Conservation (phyloP, 1,140 invertebrate species). For the Manduca sexta region DNA sequence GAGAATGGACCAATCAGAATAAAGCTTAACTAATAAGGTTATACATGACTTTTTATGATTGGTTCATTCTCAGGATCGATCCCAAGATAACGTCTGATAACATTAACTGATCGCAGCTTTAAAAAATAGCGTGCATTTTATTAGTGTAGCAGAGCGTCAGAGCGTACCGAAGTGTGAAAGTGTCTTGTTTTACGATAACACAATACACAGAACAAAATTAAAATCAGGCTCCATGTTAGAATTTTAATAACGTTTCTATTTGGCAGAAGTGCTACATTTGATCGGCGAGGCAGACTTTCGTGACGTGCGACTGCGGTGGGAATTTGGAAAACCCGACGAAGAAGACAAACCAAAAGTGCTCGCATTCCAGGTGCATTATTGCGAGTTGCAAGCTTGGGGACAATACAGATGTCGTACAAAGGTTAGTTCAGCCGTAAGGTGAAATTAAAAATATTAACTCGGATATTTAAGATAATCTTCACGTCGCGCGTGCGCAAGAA, state of each 20-base stretch:
- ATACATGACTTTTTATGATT: too few species aligned
- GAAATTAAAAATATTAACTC: background rate
- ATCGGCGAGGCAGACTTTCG: constrained; percentile 82
- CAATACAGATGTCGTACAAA: constrained; percentile 81
- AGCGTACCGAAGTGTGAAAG: too few species aligned
- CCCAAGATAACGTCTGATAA: too few species aligned
- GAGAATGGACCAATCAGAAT: too few species aligned
- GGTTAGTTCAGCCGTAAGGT: constrained; percentile 37
- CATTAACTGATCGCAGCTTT: too few species aligned
- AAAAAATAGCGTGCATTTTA: too few species aligned
- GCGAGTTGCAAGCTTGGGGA: constrained; percentile 83
- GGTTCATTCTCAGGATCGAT: too few species aligned
- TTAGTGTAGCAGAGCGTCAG: too few species aligned
- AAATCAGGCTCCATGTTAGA: too few species aligned
- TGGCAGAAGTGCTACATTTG: constrained; percentile 77
- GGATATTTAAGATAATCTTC: background rate
- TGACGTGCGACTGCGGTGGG: constrained; percentile 81
- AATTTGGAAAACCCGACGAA: constrained; percentile 60
- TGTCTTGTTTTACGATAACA: too few species aligned
- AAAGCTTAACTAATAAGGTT: too few species aligned
- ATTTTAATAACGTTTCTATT: constrained; percentile 3
- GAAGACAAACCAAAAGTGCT: constrained; percentile 45
- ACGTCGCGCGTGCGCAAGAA: constrained; percentile 8
- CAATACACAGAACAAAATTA: too few species aligned
- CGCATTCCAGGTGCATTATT: constrained; percentile 80